Base-by-base conservation (phyloP, 2,888 invertebrate genomes). In the Acanthosepion pharaonis region DNA sequence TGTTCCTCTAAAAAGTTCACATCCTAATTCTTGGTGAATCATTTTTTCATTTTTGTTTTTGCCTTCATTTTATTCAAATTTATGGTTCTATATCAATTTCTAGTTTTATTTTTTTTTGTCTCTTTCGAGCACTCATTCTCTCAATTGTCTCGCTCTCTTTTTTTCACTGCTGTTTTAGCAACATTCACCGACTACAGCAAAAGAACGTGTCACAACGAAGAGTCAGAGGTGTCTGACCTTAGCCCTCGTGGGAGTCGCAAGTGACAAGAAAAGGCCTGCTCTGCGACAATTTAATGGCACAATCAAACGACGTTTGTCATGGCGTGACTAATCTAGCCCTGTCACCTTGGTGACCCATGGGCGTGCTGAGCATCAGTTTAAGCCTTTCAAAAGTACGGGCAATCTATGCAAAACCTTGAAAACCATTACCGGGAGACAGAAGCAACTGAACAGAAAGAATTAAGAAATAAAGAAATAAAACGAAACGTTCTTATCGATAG, bases 221-320 rank as follows among this genome's bases (percentile, higher is more conserved):
- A 78, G 78, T 78, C 78, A 78, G 11, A 78, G 78, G 78, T 78
- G 78, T 78, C 33, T 78, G 78, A 78, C 78, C 78, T 78, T 78
- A 78, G n/a, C 78, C 78, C 78, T 78, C 78, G 78, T 78, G 78
- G 78, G 78, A 78, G 78, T 78, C 78, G n/a, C 78, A 78, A 78
- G 78, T 78, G 78, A 78, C 78, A 78, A 78, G 78, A 78, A 78
- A 78, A 78, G 78, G 78, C 78, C n/a, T 78, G 78, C 78, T 78
- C 78, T n/a, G 78, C 78, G 78, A 78, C 78, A 78, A 78, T 78
- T 78, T 78, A 78, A 78, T 78, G 78, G 33, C n/a, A 78, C 78
- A 78, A 78, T 78, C 78, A 78, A 78, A 78, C 78, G n/a, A 33
- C 78, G 78, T n/a, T 78, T 78, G 78, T 78, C 78, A 78, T 78